phyloP scores from a whole-genome alignment of 1,140 invertebrate genomes.

The Helicorthomorpha holstii region DNA sequence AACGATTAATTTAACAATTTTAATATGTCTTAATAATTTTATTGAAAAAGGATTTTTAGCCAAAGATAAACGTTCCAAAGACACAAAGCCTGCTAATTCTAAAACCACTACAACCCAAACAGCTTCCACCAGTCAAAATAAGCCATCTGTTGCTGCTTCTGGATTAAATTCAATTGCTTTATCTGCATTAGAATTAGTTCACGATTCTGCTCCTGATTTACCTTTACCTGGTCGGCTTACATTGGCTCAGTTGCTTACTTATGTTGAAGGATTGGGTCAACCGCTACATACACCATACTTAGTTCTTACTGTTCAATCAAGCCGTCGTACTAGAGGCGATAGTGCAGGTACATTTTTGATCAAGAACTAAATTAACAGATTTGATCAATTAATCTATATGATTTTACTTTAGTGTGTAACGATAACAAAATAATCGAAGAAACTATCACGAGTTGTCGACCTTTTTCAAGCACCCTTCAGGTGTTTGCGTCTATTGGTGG shows the following conservation, averaged over 20 bases:
- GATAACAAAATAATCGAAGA: too few species aligned
- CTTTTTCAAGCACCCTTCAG: slow-evolving; percentile 47
- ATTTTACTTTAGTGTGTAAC: too few species aligned
- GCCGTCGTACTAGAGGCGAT: background rate
- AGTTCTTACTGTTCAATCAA: slow-evolving; percentile 4
- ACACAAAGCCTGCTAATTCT: slow-evolving; percentile 40
- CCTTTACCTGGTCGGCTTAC: slow-evolving; percentile 36
- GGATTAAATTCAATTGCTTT: slow-evolving; percentile 28
- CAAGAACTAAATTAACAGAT: too few species aligned
- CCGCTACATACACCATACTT: slow-evolving; percentile 37
- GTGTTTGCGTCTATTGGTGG: slow-evolving; percentile 71
- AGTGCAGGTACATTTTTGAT: background rate
- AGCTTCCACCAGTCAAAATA: background rate
- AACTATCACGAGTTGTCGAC: too few species aligned
- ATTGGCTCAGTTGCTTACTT: slow-evolving; percentile 39
- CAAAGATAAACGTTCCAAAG: slow-evolving; percentile 24
- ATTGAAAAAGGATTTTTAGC: slow-evolving; percentile 15
- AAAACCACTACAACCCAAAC: slow-evolving; percentile 9
- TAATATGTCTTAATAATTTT: background rate
- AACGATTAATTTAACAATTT: background rate
- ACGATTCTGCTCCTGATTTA: slow-evolving; percentile 18
- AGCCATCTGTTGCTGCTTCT: slow-evolving; percentile 25
- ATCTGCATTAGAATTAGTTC: slow-evolving; percentile 15
- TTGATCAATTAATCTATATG: too few species aligned
- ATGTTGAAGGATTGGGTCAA: slow-evolving; percentile 34